Conservation (phyloP, 2,113 vertebrate genomes). For the Tetraodon nigroviridis region DNA sequence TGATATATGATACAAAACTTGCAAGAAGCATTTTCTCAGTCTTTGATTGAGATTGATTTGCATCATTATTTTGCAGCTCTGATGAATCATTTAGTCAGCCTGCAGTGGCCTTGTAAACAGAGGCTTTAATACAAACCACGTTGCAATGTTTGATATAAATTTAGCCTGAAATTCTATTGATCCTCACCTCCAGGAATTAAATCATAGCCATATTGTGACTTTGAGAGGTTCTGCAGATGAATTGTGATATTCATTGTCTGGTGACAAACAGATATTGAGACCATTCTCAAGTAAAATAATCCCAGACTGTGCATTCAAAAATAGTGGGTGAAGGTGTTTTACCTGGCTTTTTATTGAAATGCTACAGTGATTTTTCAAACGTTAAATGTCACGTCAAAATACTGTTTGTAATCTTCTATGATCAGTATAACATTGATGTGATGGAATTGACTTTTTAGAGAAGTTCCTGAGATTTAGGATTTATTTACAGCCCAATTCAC, state of each 20-base stretch:
- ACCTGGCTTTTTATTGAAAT: not conserved
- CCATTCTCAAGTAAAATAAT: constrained; percentile 12
- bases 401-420: too few species aligned
- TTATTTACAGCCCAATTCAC: too few species aligned
- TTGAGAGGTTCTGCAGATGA: constrained; percentile 16
- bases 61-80: constrained; percentile 33
- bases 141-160: constrained; percentile 26
- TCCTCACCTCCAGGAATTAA: not conserved
- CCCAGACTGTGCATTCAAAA: constrained; percentile 9
- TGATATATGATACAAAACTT: too few species aligned
- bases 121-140: constrained; percentile 13
- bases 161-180: constrained; percentile 18
- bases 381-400: not conserved
- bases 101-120: constrained; percentile 19
- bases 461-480: too few species aligned
- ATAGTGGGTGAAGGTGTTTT: constrained; percentile 5
- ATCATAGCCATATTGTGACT: not conserved
- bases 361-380: not conserved
- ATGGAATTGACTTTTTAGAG: too few species aligned
- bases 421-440: too few species aligned
- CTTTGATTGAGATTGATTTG: constrained; percentile 51
- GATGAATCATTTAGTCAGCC: constrained; percentile 47
- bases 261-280: constrained; percentile 8
- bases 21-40: constrained; percentile 6
- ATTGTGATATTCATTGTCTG: constrained; percentile 4